These are phyloP conservation scores for Rhipidura dahli DNA, from an alignment of 2,113 vertebrate species.

Conservation along the genomic window DNA sequence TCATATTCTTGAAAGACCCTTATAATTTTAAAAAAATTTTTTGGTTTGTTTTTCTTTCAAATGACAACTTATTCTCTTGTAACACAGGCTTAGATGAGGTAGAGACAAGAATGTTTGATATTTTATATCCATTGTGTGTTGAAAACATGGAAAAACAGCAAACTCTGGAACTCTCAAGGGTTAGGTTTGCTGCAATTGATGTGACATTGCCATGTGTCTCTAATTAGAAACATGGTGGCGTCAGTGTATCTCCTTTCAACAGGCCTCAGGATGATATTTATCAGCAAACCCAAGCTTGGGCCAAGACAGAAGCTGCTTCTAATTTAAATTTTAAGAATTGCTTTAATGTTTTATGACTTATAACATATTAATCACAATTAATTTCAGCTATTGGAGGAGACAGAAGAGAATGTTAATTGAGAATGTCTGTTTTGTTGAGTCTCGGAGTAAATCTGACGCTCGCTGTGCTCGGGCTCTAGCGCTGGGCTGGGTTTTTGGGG, in stretches of 20 bases:
- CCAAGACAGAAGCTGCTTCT: slow-evolving; percentile 68
- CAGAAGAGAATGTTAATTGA: slow-evolving; percentile 46
- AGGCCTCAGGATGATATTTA: slow-evolving; percentile 62
- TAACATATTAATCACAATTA: slow-evolving; percentile 68
- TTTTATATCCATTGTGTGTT: slow-evolving; percentile 48
- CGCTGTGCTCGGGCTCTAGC: neutral
- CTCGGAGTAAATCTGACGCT: neutral
- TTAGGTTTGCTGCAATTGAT: slow-evolving; percentile 45
- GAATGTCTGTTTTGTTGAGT: neutral
- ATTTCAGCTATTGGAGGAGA: slow-evolving; percentile 62
- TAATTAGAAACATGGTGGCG: slow-evolving; percentile 52
- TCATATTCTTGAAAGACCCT: neutral
- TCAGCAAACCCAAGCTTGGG: slow-evolving; percentile 47
- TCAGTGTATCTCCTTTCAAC: slow-evolving; percentile 68
- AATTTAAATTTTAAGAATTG: slow-evolving; percentile 68
- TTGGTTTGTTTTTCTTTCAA: slow-evolving; percentile 45
- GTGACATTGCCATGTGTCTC: slow-evolving; percentile 60
- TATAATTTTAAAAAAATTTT: neutral
- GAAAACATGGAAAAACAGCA: slow-evolving; percentile 33
- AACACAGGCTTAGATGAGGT: slow-evolving; percentile 18
- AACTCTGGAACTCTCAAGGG: slow-evolving; percentile 37
- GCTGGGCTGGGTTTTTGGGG: neutral
- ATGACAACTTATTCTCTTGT: neutral
- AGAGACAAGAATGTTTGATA: slow-evolving; percentile 36
- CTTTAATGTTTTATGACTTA: slow-evolving; percentile 66